A percentile compares a stretch with the other conserved stretches of the same genome.
Conservation (phyloP, 2,797 vertebrate species). For the Lophotriccus pileatus region DNA sequence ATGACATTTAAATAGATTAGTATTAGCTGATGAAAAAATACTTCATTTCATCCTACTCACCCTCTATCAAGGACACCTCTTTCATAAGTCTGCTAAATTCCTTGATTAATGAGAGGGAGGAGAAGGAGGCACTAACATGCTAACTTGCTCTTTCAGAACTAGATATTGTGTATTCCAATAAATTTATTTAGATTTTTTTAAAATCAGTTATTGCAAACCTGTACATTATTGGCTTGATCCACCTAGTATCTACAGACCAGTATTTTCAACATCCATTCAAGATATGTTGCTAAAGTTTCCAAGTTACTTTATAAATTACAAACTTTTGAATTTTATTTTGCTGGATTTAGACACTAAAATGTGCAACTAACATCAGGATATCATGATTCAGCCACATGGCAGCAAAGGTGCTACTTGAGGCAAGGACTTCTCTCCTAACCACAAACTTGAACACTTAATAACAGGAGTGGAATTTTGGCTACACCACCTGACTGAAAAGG, state of each 20-base stretch:
- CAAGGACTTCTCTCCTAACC: neutral
- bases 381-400: neutral
- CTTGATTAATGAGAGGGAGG: neutral
- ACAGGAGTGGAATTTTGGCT: neutral
- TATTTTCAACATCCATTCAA: neutral
- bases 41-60: neutral
- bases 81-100: neutral
- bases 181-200: neutral
- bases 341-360: neutral
- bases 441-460: neutral
- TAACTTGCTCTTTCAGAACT: neutral
- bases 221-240: neutral
- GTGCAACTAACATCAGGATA: neutral
- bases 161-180: neutral
- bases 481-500: neutral
- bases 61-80: neutral
- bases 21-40: neutral
- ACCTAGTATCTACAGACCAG: neutral
- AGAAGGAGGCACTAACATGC: neutral
- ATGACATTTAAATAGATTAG: neutral
- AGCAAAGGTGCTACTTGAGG: neutral
- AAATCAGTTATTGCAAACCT: neutral
- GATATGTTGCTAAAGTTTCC: neutral
- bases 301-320: neutral
- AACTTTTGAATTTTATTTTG: neutral